A percentile compares a stretch with the other conserved stretches of the same genome.
Evolutionary conservation across 2,113 vertebrate genomes (phyloP).

Genomic region (Synchiropus splendidus): DNA sequence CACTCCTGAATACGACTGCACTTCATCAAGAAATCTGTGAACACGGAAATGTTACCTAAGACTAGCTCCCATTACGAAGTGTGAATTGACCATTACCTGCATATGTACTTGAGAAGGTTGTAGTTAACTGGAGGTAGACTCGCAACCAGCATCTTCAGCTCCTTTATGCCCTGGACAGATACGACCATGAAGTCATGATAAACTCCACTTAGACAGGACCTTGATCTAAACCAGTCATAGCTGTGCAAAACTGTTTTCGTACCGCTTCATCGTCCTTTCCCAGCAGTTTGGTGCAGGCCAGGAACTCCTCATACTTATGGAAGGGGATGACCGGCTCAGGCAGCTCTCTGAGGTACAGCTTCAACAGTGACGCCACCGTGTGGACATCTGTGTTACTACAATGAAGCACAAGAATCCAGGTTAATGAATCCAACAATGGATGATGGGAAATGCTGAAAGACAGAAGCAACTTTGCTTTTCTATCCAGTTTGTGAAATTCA

Average conservation of each 20-base stretch:
- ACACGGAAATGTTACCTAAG: too few relatives aligned
- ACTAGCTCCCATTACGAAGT: background rate
- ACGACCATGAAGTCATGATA: too few relatives aligned
- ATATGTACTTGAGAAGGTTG: slow-evolving; percentile 94
- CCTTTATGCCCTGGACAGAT: slow-evolving; percentile 77
- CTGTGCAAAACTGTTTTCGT: slow-evolving; percentile 19
- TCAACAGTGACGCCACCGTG: slow-evolving; percentile 90
- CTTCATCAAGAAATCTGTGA: slow-evolving; percentile 91
- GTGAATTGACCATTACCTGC: slow-evolving; percentile 69
- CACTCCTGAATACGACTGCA: slow-evolving; percentile 89
- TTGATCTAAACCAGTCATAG: too few relatives aligned
- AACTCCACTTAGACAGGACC: too few relatives aligned
- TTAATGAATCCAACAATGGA: too few relatives aligned
- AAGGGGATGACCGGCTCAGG: slow-evolving; percentile 93
- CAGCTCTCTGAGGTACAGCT: slow-evolving; percentile 91
- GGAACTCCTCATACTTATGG: slow-evolving; percentile 85
- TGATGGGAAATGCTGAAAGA: too few relatives aligned
- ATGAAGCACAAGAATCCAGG: slow-evolving; percentile 8
- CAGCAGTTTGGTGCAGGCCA: slow-evolving; percentile 82
- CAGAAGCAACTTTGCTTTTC: too few relatives aligned
- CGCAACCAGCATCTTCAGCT: slow-evolving; percentile 81
- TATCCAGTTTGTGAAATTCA: background rate
- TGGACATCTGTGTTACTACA: slow-evolving; percentile 92
- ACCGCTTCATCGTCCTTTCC: slow-evolving; percentile 86
- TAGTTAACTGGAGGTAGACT: slow-evolving; percentile 87